Conservation (phyloP, 2,888 invertebrate species). For the Lithophane leautieri region DNA sequence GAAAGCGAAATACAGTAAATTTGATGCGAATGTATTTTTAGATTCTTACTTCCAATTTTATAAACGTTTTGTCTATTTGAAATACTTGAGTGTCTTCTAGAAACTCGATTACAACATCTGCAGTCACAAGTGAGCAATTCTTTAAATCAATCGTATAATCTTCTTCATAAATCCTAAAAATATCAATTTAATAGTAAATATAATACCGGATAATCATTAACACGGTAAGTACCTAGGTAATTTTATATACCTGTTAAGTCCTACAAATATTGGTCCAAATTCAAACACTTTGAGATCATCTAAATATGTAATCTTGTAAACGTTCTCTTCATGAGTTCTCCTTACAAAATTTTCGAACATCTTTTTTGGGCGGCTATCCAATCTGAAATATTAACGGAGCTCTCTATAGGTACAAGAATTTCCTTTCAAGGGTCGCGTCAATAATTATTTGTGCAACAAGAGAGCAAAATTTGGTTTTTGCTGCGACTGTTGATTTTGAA, state of each 20-base stretch:
- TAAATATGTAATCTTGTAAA: constrained; percentile 85
- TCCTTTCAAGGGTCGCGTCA: background rate
- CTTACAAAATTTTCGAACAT: constrained; percentile 86
- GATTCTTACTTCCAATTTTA: constrained; percentile 77
- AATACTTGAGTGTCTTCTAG: constrained; percentile 85
- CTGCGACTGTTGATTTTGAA: too few relatives aligned
- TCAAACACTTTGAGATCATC: constrained; percentile 85
- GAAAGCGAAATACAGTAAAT: background rate
- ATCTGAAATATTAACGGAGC: constrained; percentile 70
- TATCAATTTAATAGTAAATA: background rate
- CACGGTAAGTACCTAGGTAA: background rate
- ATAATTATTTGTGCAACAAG: too few relatives aligned
- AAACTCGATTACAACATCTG: constrained; percentile 86
- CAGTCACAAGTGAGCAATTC: constrained; percentile 89
- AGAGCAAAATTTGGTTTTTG: too few relatives aligned
- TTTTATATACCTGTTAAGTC: constrained; percentile 75
- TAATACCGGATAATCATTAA: background rate
- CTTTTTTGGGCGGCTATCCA: constrained; percentile 87
- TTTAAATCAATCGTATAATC: constrained; percentile 86
- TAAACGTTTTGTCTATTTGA: constrained; percentile 80
- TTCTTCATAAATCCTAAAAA: constrained; percentile 86
- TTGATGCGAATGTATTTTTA: background rate
- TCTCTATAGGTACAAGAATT: background rate
- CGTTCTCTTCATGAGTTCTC: constrained; percentile 80
- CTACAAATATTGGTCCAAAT: constrained; percentile 87